A percentile compares a stretch with the other conserved stretches of the same genome.
These are phyloP conservation scores for Trachelus stipa DNA, from an alignment of 2,888 invertebrate genomes.

Conservation along the genomic window DNA sequence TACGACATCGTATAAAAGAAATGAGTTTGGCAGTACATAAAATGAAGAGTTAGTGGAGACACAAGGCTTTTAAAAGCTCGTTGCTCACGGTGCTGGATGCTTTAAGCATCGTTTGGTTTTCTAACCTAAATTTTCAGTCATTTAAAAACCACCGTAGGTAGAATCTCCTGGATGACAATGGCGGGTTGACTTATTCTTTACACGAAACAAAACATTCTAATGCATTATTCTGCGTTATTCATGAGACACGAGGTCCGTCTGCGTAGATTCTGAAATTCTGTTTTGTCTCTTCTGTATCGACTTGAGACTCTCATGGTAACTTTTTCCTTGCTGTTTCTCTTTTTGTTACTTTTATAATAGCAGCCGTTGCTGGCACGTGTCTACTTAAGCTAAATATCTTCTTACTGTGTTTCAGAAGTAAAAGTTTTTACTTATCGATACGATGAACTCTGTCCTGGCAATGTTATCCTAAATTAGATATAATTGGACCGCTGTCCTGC, in stretches of 20 bases:
- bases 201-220: conserved; percentile 47
- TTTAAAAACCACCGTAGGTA: background rate
- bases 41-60: background rate
- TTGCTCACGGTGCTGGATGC: background rate
- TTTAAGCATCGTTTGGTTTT: background rate
- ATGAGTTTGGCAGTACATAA: background rate
- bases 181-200: conserved; percentile 31
- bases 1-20: too few relatives aligned
- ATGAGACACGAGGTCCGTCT: conserved; percentile 33
- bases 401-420: too few relatives aligned
- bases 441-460: too few relatives aligned
- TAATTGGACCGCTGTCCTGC: too few relatives aligned
- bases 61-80: background rate
- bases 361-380: background rate
- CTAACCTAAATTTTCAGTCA: background rate
- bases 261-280: conserved; percentile 14
- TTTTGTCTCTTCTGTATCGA: conserved; percentile 17
- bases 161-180: background rate
- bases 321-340: conserved; percentile 7
- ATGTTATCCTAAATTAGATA: too few relatives aligned
- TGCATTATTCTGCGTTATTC: conserved; percentile 47
- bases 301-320: background rate
- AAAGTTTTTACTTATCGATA: too few relatives aligned
- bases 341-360: background rate
- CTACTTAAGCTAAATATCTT: too few relatives aligned